Evolutionary conservation across 2,888 invertebrate species (phyloP).

Genomic region (Crossocerus cetratus): DNA sequence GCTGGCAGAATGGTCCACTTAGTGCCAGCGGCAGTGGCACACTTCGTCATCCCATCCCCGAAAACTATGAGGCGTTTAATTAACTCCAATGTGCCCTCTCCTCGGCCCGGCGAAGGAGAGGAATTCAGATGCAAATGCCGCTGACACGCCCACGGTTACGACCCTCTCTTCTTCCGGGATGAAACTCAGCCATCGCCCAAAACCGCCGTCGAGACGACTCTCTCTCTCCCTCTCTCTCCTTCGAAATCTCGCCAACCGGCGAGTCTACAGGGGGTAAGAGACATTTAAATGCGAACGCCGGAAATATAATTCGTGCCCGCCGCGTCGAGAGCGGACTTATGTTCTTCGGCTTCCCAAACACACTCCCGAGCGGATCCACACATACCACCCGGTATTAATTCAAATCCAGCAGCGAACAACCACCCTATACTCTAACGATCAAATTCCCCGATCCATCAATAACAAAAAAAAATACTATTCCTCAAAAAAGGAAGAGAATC

Average conservation of each 20-base stretch:
- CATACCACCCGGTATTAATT: too few relatives aligned
- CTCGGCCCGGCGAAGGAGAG: slow-evolving; percentile 36
- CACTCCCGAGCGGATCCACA: too few relatives aligned
- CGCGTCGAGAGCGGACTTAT: slow-evolving; percentile 5
- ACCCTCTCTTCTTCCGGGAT: slow-evolving; percentile 50
- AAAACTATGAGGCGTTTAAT: slow-evolving; percentile 70
- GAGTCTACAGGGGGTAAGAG: too few relatives aligned
- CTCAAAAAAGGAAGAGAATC: too few relatives aligned
- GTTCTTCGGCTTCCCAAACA: not conserved
- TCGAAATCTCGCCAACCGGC: not conserved
- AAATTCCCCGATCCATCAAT: too few relatives aligned
- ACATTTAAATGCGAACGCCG: slow-evolving; percentile 22
- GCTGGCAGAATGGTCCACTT: slow-evolving; percentile 63
- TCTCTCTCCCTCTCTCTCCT: not conserved
- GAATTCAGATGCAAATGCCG: slow-evolving; percentile 67
- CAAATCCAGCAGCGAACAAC: too few relatives aligned
- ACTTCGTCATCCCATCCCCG: slow-evolving; percentile 57
- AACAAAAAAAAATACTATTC: too few relatives aligned
- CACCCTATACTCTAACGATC: too few relatives aligned
- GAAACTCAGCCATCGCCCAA: slow-evolving; percentile 42
- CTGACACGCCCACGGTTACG: slow-evolving; percentile 50
- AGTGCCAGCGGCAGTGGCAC: slow-evolving; percentile 66
- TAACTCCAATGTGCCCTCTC: slow-evolving; percentile 58
- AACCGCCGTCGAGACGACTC: slow-evolving; percentile 27
- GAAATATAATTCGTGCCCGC: slow-evolving; percentile 18